A percentile compares a stretch with the other conserved stretches of the same genome.
Evolutionary conservation across 2,888 invertebrate genomes (phyloP).

Genomic region (Athetis lepigone): DNA sequence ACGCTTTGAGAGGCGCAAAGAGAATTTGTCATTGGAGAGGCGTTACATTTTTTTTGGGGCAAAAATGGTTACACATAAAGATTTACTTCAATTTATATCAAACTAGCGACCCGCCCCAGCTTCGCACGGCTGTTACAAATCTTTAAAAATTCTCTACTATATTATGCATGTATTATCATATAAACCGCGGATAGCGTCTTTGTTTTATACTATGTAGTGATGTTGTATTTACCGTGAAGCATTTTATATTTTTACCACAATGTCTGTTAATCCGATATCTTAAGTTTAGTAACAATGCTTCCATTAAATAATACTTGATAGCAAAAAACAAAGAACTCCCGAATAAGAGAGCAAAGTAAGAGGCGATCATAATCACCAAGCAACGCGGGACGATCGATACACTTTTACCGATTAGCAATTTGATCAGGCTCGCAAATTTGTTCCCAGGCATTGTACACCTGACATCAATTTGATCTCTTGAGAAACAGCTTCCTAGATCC

Average conservation of each 20-base stretch:
- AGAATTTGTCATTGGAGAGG: too few relatives aligned
- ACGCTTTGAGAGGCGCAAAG: slow-evolving; percentile 9
- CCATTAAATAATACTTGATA: slow-evolving; percentile 38
- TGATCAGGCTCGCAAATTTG: slow-evolving; percentile 67
- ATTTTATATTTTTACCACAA: background rate
- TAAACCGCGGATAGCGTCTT: too few relatives aligned
- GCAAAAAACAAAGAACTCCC: slow-evolving; percentile 59
- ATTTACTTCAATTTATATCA: background rate
- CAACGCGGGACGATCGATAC: slow-evolving; percentile 71
- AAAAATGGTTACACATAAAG: background rate
- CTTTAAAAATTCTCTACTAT: too few relatives aligned
- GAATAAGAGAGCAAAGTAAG: slow-evolving; percentile 65
- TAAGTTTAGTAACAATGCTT: slow-evolving; percentile 41
- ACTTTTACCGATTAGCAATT: slow-evolving; percentile 82
- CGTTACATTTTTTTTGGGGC: slow-evolving; percentile 11
- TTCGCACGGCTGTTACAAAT: too few relatives aligned
- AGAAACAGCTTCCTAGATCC: slow-evolving; percentile 55
- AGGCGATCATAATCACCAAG: slow-evolving; percentile 70
- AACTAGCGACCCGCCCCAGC: too few relatives aligned
- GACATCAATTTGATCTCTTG: slow-evolving; percentile 62
- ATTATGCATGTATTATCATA: too few relatives aligned
- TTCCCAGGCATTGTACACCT: slow-evolving; percentile 64
- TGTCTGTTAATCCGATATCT: slow-evolving; percentile 10
- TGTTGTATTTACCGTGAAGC: background rate
- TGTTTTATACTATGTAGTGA: too few relatives aligned